Evolutionary conservation across 2,888 invertebrate species (phyloP), one percentile per base, ranked within the genome.

Genomic region (Nebria salina): DNA sequence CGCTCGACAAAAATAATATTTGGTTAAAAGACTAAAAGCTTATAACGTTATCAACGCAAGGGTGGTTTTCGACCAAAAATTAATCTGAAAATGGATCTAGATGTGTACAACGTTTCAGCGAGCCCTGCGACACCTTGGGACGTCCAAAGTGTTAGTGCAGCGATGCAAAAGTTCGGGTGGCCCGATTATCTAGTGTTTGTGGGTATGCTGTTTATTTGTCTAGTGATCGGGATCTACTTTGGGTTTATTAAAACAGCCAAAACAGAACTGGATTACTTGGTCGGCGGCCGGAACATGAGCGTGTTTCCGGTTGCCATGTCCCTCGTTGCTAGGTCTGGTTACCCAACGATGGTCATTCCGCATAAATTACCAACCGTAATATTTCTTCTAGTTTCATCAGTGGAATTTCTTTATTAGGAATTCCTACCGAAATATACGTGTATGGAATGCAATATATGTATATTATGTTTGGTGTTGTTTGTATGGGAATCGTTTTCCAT

Each of bases 281-380:
- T 96, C 80, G 96, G 96, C 26, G 95, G 95, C 79, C 91, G 96
- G 84, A 93, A 93, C 85, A 95, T 97, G 95, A 92, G 93, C 86
- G 93, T 94, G 20, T 90, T 97, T 86, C 97, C 97, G 2, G 94
- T 97, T 77, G 92, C 96, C 43, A 92, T 97, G 91, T 97, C 96
- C 0, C 91, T 97, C 54, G 93, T 97, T 82, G 96, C 97, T 77
- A 96, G 94, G 95, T 94, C 87, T 87, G 86, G 20, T 20, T 20
- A 34, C 34, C 34, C 5, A 34, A 34, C 34, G 34, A 4, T 34
- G 34, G 1, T 1, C 5, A 34, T 34, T 1, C 34, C 5, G 2
- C 34, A 34, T 34, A 2, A 34, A 34, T 4, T 34, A 5, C 5
- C 5, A 34, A 4, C 34, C 5, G 4, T 34, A 34, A 34, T 5